Conservation (phyloP, 2,113 vertebrate genomes). For the Ginglymostoma cirratum region DNA sequence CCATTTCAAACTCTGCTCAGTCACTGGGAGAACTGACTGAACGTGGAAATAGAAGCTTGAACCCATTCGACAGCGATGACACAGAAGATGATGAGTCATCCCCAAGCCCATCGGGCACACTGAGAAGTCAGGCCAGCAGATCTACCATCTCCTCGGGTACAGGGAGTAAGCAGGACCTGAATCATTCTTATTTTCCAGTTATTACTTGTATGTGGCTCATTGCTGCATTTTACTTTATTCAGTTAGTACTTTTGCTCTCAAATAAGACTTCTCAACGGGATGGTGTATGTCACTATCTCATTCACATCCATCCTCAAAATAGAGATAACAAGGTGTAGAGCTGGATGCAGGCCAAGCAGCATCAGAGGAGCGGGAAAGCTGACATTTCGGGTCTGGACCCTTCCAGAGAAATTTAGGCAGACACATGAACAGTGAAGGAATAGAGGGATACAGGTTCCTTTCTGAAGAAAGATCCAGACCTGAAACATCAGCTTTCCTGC, state of each 20-base stretch:
- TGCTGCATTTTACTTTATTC: background rate
- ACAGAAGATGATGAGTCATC: conserved; percentile 86
- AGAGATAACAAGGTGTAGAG: no score
- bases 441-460: no score
- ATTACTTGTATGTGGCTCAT: no score
- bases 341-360: no score
- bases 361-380: no score
- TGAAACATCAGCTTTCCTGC: no score
- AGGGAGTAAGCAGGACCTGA: conserved; percentile 69
- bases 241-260: background rate
- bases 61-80: conserved; percentile 92
- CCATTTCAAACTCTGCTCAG: conserved; percentile 81
- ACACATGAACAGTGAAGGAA: no score
- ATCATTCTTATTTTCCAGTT: background rate
- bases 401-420: no score
- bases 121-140: conserved; percentile 93
- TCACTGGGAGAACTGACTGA: conserved; percentile 67
- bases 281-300: background rate
- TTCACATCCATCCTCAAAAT: background rate
- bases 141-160: conserved; percentile 95
- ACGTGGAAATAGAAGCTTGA: conserved; percentile 66
- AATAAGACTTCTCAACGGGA: background rate
- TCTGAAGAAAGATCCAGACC: no score
- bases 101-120: conserved; percentile 86
- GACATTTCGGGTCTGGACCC: no score